phyloP scores from a whole-genome alignment of 2,888 invertebrate species.

The Epicampocera succincta region DNA sequence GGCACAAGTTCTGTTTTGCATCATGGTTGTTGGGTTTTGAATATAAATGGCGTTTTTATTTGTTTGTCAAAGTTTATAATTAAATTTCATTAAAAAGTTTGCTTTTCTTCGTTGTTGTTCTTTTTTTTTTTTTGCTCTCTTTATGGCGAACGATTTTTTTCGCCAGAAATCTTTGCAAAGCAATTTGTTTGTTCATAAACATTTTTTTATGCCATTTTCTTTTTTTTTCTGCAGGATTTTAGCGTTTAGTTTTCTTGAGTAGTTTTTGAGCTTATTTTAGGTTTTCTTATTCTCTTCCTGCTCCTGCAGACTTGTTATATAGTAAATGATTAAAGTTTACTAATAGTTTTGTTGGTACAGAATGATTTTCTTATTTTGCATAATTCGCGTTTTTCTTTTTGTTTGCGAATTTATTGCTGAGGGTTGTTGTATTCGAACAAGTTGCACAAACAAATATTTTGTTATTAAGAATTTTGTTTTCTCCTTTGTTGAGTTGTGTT shows the following conservation, averaged over 20 bases:
- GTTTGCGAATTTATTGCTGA: conserved; percentile 42
- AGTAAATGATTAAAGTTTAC: conserved; percentile 67
- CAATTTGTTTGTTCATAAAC: conserved; percentile 64
- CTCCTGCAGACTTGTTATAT: conserved; percentile 42
- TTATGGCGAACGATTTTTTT: neutral
- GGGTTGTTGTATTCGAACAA: conserved; percentile 58
- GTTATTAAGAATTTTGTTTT: conserved; percentile 39
- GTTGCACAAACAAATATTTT: conserved; percentile 54
- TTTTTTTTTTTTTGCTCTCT: conserved; percentile 7
- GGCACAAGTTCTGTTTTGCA: neutral
- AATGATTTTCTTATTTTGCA: conserved; percentile 47
- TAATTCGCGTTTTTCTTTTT: conserved; percentile 46
- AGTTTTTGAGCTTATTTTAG: conserved; percentile 38
- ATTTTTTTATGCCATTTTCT: conserved; percentile 1
- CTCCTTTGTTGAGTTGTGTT: conserved; percentile 8
- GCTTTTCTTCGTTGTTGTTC: conserved; percentile 20
- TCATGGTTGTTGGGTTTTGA: conserved; percentile 49
- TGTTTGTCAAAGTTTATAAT: conserved; percentile 70
- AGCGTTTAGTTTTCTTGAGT: conserved; percentile 33
- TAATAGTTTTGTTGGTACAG: conserved; percentile 64
- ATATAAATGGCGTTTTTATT: conserved; percentile 67
- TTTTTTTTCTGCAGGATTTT: neutral
- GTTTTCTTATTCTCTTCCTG: neutral
- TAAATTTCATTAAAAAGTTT: conserved; percentile 69
- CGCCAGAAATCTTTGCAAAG: conserved; percentile 44